A percentile compares a stretch with the other conserved stretches of the same genome.
Evolutionary conservation across 2,888 invertebrate species (phyloP).

Genomic region (Vanessa cardui): DNA sequence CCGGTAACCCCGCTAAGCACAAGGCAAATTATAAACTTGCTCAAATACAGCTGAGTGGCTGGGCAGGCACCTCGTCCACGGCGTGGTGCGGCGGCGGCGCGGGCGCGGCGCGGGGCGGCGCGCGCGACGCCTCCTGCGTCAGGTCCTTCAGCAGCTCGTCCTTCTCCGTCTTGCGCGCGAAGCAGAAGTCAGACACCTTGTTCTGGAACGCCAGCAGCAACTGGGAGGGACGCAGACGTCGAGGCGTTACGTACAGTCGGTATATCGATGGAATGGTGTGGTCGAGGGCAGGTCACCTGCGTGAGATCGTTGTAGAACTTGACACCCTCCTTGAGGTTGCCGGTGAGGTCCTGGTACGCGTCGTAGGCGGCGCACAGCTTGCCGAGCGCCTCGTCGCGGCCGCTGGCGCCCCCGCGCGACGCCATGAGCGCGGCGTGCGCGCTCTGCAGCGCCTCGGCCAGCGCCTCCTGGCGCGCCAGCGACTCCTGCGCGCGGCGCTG

Average conservation of each 20-base stretch:
- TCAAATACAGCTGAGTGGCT: too few species aligned
- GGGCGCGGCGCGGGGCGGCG: conserved; percentile 76
- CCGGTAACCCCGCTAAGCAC: too few species aligned
- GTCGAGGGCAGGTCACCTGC: conserved; percentile 58
- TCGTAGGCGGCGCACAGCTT: conserved; percentile 95
- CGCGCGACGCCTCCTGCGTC: conserved; percentile 90
- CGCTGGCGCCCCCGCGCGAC: conserved; percentile 85
- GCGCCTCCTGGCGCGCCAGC: conserved; percentile 84
- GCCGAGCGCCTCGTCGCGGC: conserved; percentile 90
- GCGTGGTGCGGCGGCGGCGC: conserved; percentile 53
- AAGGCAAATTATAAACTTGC: too few species aligned
- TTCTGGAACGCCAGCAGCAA: conserved; percentile 97
- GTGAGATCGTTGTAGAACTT: conserved; percentile 96
- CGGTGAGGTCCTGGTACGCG: conserved; percentile 94
- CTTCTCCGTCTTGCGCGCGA: conserved; percentile 99
- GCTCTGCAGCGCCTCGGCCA: conserved; percentile 55
- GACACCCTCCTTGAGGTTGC: conserved; percentile 96
- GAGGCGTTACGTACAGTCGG: not conserved
- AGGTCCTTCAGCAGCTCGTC: conserved; percentile 98
- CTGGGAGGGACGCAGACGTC: conserved; percentile 41
- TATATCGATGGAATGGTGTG: not conserved
- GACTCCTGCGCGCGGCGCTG: conserved; percentile 91
- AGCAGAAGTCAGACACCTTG: conserved; percentile 98
- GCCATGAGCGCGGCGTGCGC: conserved; percentile 82
- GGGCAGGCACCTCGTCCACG: conserved; percentile 45